Conservation (phyloP, 2,888 invertebrate genomes). For the Philonicus albiceps region DNA sequence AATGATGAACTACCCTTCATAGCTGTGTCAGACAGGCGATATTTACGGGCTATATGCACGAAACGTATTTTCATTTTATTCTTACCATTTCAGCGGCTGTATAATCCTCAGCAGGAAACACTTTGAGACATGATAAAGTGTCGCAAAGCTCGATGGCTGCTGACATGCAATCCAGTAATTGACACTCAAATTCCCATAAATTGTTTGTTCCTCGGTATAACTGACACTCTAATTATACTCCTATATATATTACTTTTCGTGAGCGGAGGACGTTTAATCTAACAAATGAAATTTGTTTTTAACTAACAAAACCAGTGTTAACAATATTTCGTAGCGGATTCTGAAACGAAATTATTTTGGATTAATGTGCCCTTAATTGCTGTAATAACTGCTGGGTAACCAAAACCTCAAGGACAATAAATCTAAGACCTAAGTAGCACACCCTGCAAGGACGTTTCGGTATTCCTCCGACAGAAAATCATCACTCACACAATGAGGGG, state of each 20-base stretch:
- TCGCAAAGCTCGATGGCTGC: background rate
- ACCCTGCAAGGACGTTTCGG: background rate
- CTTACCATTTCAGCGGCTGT: background rate
- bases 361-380: conserved; percentile 17
- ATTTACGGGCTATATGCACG: background rate
- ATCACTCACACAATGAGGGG: conserved; percentile 23
- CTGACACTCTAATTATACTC: background rate
- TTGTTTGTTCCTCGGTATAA: background rate
- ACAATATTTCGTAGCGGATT: background rate
- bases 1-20: background rate
- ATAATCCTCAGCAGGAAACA: background rate
- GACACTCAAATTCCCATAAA: background rate
- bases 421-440: conserved; percentile 8
- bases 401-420: background rate
- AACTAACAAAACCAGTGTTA: background rate
- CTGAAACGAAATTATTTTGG: background rate
- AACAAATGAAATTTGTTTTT: background rate
- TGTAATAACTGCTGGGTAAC: conserved; percentile 28
- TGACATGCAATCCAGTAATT: background rate
- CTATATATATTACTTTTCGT: background rate
- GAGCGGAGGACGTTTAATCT: background rate
- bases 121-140: background rate
- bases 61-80: background rate
- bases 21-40: background rate
- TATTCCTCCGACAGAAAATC: background rate